Base-by-base conservation (phyloP, 2,113 vertebrate species). In the Anhinga anhinga region DNA sequence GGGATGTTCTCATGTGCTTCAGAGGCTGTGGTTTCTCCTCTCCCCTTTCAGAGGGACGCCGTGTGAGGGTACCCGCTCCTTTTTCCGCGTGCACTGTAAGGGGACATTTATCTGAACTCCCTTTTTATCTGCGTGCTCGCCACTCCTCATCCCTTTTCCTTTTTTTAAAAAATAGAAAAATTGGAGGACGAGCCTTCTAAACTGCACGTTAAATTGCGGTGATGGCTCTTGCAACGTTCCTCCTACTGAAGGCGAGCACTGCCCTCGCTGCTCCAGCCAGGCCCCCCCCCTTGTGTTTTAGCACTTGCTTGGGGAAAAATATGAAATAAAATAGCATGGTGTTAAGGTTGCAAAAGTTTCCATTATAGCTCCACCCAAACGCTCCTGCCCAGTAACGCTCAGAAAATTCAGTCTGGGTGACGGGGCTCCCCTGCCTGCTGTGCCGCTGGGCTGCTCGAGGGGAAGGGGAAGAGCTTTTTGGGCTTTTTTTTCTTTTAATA, bases 321-420 rank as follows among this genome's bases (percentile, higher is more conserved):
- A 55, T 6, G 49, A 52, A 80, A 69, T 26, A 30, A 93, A 90
- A 44, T 45, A 93, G 66, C 42, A 8, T 73, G 58, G 32, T 40
- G 53, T 88, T 70, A 90, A 92, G 88, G 62, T 94, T 96, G 90
- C 90, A 92, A 62, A 97, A 94, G 79, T 92, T 97, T 96, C 96
- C 92, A 49, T 77, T 86, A 10, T 80, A 44, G n/a, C 71, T 92
- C 92, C 93, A 96, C 93, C 97, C 82, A 62, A 80, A 27, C 1
- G 8, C 71, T 92, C 20, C 74, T 65, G 66, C 70, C 71, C 62
- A 72, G 85, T 82, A 86, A 70, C 4, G 27, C 88, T 86, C 78
- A 62, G 76, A 82, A 88, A 92, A 90, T 80, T 76, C 55, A 34
- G 62, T 32, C 42, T 63, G 90, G 71, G 55, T 72, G 56, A 59